These are phyloP conservation scores for Ochotona curzoniae DNA, from an alignment of 2,113 vertebrate species.

Conservation along the genomic window DNA sequence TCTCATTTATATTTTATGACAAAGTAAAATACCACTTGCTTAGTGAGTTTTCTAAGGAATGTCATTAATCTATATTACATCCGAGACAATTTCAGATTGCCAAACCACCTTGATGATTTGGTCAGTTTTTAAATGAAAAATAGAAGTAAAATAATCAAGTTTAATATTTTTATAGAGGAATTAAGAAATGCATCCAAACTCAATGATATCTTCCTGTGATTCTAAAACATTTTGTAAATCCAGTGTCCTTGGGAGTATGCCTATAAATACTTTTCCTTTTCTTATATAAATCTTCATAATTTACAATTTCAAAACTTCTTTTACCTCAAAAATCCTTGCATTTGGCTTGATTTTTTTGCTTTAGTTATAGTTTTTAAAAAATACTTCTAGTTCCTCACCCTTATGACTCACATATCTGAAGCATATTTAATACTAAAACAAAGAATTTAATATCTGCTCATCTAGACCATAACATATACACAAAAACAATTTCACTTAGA, in stretches of 20 bases:
- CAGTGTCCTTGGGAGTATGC: neutral
- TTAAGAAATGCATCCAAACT: neutral
- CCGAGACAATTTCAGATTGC: neutral
- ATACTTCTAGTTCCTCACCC: neutral
- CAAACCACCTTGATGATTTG: neutral
- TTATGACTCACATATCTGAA: neutral
- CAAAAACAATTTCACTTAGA: neutral
- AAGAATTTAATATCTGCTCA: neutral
- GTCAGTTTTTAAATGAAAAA: constrained; percentile 1
- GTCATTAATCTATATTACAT: neutral
- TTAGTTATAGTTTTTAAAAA: constrained; percentile 25
- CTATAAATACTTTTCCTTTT: neutral
- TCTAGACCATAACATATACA: neutral
- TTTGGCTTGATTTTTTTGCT: neutral
- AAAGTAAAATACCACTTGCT: neutral
- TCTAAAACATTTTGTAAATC: neutral
- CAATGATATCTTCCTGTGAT: neutral
- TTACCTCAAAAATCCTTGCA: neutral
- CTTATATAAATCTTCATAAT: neutral
- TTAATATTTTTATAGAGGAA: neutral
- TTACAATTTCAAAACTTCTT: constrained; percentile 17
- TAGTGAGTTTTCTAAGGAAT: neutral
- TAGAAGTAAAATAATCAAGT: neutral
- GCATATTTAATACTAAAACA: neutral
- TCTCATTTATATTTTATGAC: neutral